These are phyloP conservation scores for Argyra leucocephala DNA, from an alignment of 2,888 invertebrate genomes.

Conservation along the genomic window DNA sequence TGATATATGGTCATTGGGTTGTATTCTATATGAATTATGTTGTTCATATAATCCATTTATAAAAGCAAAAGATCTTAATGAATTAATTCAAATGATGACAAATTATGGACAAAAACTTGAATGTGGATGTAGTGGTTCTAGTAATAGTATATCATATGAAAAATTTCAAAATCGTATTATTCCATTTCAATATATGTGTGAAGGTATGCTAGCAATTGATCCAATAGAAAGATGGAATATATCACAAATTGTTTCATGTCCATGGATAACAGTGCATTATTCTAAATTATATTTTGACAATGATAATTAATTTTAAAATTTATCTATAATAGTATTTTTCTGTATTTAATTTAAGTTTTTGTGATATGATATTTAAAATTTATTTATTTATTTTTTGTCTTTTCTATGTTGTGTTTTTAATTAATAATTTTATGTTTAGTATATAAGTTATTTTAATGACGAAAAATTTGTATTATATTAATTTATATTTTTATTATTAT, in stretches of 20 bases:
- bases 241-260: conserved; percentile 31
- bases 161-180: conserved; percentile 28
- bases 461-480: too few species aligned
- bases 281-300: conserved; percentile 38
- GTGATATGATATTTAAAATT: too few species aligned
- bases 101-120: conserved; percentile 12
- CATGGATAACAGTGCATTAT: conserved; percentile 29
- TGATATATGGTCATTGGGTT: conserved; percentile 65
- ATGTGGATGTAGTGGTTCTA: conserved; percentile 23
- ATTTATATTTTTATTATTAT: too few species aligned
- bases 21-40: conserved; percentile 58
- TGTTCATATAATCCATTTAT: conserved; percentile 34
- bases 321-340: too few species aligned
- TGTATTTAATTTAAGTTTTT: too few species aligned
- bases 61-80: conserved; percentile 23
- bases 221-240: conserved; percentile 32
- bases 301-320: conserved; percentile 25
- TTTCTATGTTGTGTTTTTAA: too few species aligned
- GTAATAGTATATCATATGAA: conserved; percentile 22
- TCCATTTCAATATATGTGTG: conserved; percentile 34
- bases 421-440: too few species aligned
- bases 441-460: too few species aligned
- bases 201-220: conserved; percentile 34
- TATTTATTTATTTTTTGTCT: too few species aligned
- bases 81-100: conserved; percentile 24